These are phyloP conservation scores for Excalfactoria chinensis DNA, from an alignment of 2,113 vertebrate species.

Conservation along the genomic window DNA sequence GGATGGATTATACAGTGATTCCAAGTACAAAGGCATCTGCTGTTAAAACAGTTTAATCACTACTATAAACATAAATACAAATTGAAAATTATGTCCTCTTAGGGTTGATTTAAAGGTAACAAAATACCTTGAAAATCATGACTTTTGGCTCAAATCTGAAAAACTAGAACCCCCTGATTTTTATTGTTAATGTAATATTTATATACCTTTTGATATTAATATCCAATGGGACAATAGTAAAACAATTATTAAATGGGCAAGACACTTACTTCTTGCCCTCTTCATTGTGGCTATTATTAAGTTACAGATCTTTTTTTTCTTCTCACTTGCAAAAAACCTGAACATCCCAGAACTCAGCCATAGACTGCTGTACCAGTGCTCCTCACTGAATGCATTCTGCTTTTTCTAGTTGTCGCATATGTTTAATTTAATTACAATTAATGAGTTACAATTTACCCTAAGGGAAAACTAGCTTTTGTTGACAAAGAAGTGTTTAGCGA, in stretches of 20 bases:
- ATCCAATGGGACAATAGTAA: background rate
- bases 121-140: background rate
- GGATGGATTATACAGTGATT: background rate
- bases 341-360: background rate
- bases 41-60: conserved; percentile 26
- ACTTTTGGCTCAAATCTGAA: background rate
- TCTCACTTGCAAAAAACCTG: background rate
- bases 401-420: conserved; percentile 77
- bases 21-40: background rate
- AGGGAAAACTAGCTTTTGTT: conserved; percentile 79
- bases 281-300: background rate
- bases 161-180: accelerated
- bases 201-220: background rate
- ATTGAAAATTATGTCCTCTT: background rate
- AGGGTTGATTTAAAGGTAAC: background rate
- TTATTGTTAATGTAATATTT: background rate
- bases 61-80: conserved; percentile 9
- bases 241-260: background rate
- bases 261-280: background rate
- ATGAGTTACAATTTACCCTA: conserved; percentile 82
- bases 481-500: conserved; percentile 80
- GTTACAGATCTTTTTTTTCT: background rate
- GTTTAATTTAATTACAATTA: conserved; percentile 86
- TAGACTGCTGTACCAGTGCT: background rate
- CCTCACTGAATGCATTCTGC: conserved; percentile 69